Evolutionary conservation across 2,888 invertebrate species (phyloP).

Genomic region (Adelphocoris suturalis): DNA sequence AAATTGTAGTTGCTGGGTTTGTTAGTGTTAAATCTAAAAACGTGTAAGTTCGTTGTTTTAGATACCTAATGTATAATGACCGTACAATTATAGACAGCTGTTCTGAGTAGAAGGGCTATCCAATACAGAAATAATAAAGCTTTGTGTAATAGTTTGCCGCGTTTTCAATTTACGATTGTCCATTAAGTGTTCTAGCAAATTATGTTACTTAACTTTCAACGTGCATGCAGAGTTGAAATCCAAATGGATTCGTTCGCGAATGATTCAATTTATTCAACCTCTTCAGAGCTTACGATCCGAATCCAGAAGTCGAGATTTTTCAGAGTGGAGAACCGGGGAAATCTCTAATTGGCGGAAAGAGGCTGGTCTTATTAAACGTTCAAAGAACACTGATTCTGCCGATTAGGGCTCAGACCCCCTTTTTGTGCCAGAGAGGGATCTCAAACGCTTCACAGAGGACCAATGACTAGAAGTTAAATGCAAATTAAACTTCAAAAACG

Average conservation of each 20-base stretch:
- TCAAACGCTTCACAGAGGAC: neutral
- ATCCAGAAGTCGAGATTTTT: neutral
- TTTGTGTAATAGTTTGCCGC: no score
- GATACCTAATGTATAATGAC: no score
- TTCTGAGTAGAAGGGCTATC: no score
- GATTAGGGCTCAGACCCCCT: neutral
- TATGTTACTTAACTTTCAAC: no score
- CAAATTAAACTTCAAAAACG: neutral
- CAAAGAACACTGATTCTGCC: neutral
- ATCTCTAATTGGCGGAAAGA: neutral
- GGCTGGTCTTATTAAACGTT: neutral
- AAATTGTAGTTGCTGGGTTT: no score
- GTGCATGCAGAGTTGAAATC: neutral
- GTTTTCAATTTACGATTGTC: no score
- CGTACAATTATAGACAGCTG: no score
- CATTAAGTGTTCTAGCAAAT: no score
- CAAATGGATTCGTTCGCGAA: neutral
- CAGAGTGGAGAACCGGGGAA: neutral
- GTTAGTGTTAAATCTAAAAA: no score
- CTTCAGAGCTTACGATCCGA: neutral
- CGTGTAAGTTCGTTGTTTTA: no score
- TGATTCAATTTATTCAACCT: neutral
- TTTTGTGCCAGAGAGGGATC: neutral
- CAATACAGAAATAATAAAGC: no score
- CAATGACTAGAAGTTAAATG: neutral